Evolutionary conservation across 53 echinoderm and acorn worm genomes (phyloP).

Genomic region (Patiria pectinifera): DNA sequence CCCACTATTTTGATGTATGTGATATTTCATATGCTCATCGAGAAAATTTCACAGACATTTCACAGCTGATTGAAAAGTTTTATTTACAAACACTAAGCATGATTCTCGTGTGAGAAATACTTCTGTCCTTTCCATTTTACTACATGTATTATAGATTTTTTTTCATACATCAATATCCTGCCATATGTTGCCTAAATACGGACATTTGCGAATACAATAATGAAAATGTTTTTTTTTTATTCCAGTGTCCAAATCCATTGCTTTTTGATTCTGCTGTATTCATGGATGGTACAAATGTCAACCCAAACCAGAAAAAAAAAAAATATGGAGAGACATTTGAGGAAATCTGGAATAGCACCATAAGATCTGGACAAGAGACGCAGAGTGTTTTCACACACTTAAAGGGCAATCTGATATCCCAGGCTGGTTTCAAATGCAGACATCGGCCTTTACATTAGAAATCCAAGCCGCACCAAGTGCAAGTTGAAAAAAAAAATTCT

Average conservation of each 20-base stretch:
- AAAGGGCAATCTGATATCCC: conserved; percentile 40
- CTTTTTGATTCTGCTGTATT: neutral
- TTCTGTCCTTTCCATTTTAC: neutral
- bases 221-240: neutral
- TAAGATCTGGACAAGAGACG: conserved; percentile 46
- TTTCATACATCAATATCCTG: neutral
- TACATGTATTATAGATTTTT: neutral
- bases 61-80: no score
- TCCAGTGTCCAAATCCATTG: neutral
- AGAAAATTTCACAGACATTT: no score
- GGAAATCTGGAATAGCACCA: conserved; percentile 10
- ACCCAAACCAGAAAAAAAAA: neutral
- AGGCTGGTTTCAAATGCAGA: conserved; percentile 42
- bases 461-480: conserved; percentile 32
- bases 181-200: neutral
- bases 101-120: no score
- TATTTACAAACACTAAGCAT: no score
- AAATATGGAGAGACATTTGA: conserved; percentile 8
- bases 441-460: conserved; percentile 51
- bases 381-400: conserved; percentile 62
- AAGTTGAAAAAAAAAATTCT: neutral
- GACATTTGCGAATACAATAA: neutral
- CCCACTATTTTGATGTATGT: no score
- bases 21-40: no score
- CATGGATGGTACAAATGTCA: neutral